Percentiles rank a stretch among this genome's conserved stretches.
These are phyloP conservation scores for Cuniculus paca DNA, from an alignment of 2,797 vertebrate species.

Conservation along the genomic window DNA sequence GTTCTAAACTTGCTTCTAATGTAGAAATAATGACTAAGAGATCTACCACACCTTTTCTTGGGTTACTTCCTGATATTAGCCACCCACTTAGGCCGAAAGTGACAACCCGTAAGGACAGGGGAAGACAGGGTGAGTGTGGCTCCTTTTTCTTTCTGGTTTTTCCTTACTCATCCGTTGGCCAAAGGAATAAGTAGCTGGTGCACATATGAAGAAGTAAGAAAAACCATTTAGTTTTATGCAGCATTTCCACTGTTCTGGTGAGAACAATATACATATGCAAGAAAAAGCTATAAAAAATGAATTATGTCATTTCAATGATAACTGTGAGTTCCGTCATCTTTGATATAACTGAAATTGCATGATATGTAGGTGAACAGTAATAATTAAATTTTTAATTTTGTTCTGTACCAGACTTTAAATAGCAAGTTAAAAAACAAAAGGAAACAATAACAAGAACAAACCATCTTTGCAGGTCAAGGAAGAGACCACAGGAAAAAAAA, in stretches of 20 bases:
- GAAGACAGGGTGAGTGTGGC: not conserved
- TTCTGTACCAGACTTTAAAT: constrained; percentile 20
- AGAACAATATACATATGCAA: not conserved
- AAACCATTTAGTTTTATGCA: not conserved
- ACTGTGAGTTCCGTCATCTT: not conserved
- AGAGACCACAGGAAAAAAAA: not conserved
- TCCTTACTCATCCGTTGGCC: not conserved
- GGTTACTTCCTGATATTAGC: not conserved
- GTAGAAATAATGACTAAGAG: not conserved
- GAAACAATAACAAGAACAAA: not conserved
- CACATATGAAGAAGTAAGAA: not conserved
- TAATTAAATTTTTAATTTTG: constrained; percentile 33
- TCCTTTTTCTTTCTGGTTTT: not conserved
- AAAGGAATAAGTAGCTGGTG: not conserved
- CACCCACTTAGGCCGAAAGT: not conserved
- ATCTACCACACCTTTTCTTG: not conserved
- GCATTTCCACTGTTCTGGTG: not conserved
- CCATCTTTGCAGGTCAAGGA: not conserved
- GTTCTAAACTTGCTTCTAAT: constrained; percentile 10
- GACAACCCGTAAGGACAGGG: not conserved
- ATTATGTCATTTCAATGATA: not conserved
- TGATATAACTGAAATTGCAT: not conserved
- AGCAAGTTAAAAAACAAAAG: not conserved
- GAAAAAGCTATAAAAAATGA: not conserved
- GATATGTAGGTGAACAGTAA: not conserved